Conservation (phyloP, 2,888 invertebrate species). For the Taenaris catops region DNA sequence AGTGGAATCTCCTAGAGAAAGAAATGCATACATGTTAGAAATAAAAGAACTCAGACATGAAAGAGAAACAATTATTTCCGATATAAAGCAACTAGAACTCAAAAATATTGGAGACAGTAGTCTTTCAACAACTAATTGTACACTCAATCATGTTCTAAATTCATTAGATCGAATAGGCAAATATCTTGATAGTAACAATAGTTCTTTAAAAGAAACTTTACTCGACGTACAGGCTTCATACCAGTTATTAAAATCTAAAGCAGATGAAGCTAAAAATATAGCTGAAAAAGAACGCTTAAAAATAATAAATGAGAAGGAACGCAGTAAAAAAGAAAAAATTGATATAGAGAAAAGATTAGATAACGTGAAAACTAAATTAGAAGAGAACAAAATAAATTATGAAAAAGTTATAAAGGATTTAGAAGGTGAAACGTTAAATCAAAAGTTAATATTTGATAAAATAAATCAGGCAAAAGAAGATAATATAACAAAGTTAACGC, state of each 20-base stretch:
- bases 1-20: constrained; percentile 40
- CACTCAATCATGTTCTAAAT: constrained; percentile 40
- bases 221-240: constrained; percentile 56
- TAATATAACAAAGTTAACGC: constrained; percentile 46
- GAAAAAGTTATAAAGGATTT: constrained; percentile 48
- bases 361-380: constrained; percentile 41
- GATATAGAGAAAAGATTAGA: constrained; percentile 44
- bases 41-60: constrained; percentile 46
- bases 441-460: constrained; percentile 52
- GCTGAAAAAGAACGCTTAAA: constrained; percentile 65
- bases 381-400: constrained; percentile 43
- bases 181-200: constrained; percentile 38
- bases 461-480: constrained; percentile 45
- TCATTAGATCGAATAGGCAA: constrained; percentile 50
- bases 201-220: constrained; percentile 48
- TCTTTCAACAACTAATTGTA: constrained; percentile 40
- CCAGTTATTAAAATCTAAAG: constrained; percentile 55
- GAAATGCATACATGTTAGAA: constrained; percentile 40
- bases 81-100: constrained; percentile 55
- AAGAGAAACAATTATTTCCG: constrained; percentile 45
- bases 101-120: constrained; percentile 49
- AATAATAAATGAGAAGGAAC: constrained; percentile 58
- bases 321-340: constrained; percentile 45
- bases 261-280: constrained; percentile 59
- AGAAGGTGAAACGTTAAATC: constrained; percentile 51